phyloP scores from a whole-genome alignment of 2,113 vertebrate species.

The Eupsittula cactorum region DNA sequence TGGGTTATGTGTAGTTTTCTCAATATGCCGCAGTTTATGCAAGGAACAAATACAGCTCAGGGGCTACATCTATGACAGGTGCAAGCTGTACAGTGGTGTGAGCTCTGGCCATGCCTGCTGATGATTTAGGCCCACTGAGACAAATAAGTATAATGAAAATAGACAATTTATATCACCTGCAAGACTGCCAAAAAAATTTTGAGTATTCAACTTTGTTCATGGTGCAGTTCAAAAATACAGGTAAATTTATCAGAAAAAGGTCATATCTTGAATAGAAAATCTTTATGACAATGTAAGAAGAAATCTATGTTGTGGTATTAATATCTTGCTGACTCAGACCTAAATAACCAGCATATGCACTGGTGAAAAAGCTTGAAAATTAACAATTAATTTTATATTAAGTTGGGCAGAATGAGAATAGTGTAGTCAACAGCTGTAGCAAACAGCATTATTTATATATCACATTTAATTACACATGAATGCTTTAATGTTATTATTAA shows the following conservation, averaged over 20 bases:
- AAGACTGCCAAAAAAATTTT: neutral
- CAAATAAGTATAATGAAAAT: neutral
- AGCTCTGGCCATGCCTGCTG: neutral
- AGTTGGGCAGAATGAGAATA: slow-evolving; percentile 66
- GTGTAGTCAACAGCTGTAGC: slow-evolving; percentile 63
- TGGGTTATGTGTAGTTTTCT: neutral
- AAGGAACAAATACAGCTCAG: neutral
- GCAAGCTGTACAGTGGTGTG: neutral
- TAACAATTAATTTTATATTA: slow-evolving; percentile 77
- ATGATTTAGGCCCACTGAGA: neutral
- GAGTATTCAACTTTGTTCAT: neutral
- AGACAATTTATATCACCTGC: neutral
- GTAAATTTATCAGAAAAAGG: neutral
- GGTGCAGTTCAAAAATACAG: neutral
- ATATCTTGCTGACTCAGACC: slow-evolving; percentile 27
- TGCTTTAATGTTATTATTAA: slow-evolving; percentile 60
- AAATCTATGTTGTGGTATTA: slow-evolving; percentile 16
- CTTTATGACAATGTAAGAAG: slow-evolving; percentile 1
- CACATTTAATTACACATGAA: slow-evolving; percentile 74
- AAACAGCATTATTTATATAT: slow-evolving; percentile 74
- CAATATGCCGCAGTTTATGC: slow-evolving; percentile 3
- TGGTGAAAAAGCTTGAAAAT: slow-evolving; percentile 62
- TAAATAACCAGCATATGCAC: slow-evolving; percentile 10
- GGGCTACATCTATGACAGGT: neutral
- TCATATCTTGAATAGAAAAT: slow-evolving; percentile 18